Base-by-base conservation (phyloP, 2,113 vertebrate species). In the Ahaetulla prasina region DNA sequence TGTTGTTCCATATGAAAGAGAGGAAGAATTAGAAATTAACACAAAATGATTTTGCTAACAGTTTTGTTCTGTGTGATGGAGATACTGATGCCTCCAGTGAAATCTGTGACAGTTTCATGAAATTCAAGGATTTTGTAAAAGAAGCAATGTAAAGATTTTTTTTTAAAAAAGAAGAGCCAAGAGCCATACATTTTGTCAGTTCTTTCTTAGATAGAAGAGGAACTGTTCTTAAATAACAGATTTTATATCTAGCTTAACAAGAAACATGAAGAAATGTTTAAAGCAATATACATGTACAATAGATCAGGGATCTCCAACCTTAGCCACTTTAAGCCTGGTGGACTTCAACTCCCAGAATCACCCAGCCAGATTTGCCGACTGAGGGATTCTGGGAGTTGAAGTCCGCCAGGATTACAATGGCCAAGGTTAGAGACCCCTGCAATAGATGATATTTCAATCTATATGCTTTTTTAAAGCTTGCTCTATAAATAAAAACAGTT, bases 401-500 rank as follows among this genome's bases (percentile, higher is more conserved):
- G n/a, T n/a, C n/a, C n/a, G n/a, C n/a, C n/a, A n/a, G n/a, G n/a
- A n/a, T n/a, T n/a, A n/a, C n/a, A n/a, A n/a, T n/a, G n/a, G n/a
- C n/a, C n/a, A n/a, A n/a, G n/a, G n/a, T n/a, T n/a, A n/a, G n/a
- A n/a, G n/a, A n/a, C n/a, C n/a, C n/a, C n/a, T n/a, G n/a, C n/a
- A n/a, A n/a, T n/a, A 55, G 18, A 43, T 63, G 35, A 35, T 30
- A 6, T 91, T 91, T 54, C 5, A 54, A 39, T 14, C 50, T 16
- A 68, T 14, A 74, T 54, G 9, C 45, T 45, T 89, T 92, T 93
- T 93, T 92, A 93, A 94, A 94, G 93, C 87, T 90, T 54, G 94
- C 93, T 93, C 94, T 96, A 89, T 94, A 96, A 95, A 95, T 96
- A 94, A 94, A 93, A 94, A 94, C 93, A 94, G 92, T 92, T 96